These are phyloP conservation scores for Heliothis peltigera DNA, from an alignment of 2,888 invertebrate species.

Conservation along the genomic window DNA sequence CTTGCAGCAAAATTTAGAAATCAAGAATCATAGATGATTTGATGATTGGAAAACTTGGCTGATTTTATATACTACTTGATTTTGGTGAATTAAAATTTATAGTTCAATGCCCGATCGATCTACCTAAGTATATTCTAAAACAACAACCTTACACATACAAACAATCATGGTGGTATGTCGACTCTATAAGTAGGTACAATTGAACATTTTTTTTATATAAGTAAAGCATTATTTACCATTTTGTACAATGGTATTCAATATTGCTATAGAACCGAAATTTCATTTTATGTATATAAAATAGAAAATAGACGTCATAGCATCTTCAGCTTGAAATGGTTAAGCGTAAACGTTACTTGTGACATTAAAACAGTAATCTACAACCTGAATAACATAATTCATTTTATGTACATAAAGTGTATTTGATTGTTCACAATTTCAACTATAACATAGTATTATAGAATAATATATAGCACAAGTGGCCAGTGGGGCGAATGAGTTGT, in stretches of 20 bases:
- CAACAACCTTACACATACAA: conserved; percentile 11
- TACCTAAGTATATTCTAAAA: conserved; percentile 19
- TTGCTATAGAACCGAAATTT: conserved; percentile 17
- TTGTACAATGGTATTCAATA: conserved; percentile 13
- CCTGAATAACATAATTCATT: conserved; percentile 36
- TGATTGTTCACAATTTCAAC: conserved; percentile 36
- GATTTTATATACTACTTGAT: conserved; percentile 2
- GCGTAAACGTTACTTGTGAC: conserved; percentile 16
- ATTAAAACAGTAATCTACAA: conserved; percentile 28
- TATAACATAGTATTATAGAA: conserved; percentile 42
- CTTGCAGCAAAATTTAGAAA: neutral
- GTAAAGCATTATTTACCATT: conserved; percentile 7
- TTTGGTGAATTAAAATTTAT: neutral
- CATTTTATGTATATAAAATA: conserved; percentile 28
- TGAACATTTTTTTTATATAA: conserved; percentile 14
- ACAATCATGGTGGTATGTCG: conserved; percentile 14
- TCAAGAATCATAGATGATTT: neutral
- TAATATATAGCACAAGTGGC: conserved; percentile 22
- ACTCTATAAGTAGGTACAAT: conserved; percentile 5
- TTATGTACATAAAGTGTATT: conserved; percentile 36
- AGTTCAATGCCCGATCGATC: conserved; percentile 6
- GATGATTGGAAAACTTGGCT: neutral
- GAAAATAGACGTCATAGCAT: conserved; percentile 27
- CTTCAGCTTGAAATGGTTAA: conserved; percentile 10
- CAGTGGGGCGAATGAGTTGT: conserved; percentile 38